Evolutionary conservation across 2,113 vertebrate genomes (phyloP).

Genomic region (Amblyopsis rosae): DNA sequence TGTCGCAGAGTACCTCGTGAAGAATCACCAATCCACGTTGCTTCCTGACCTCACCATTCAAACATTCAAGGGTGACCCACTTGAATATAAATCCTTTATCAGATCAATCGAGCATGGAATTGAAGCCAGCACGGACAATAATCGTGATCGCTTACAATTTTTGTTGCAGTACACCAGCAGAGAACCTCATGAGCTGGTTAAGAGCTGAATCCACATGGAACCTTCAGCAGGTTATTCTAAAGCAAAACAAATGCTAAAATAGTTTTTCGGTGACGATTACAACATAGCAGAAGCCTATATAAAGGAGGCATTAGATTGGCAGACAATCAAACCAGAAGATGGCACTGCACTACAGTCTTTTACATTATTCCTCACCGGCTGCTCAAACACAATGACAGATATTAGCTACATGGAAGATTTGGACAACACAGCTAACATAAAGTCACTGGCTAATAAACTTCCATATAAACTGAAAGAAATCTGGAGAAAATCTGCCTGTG

Average conservation of each 20-base stretch:
- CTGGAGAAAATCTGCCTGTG: conserved; percentile 30
- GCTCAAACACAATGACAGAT: conserved; percentile 3
- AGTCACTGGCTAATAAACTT: conserved; percentile 18
- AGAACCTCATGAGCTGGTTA: conserved; percentile 30
- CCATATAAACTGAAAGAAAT: background rate
- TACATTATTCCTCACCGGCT: conserved; percentile 15
- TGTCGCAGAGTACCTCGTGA: conserved; percentile 40
- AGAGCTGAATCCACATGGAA: conserved; percentile 44
- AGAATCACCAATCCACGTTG: conserved; percentile 38
- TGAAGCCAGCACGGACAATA: conserved; percentile 22
- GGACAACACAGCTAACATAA: conserved; percentile 37
- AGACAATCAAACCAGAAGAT: conserved; percentile 6
- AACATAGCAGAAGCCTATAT: conserved; percentile 33
- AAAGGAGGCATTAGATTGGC: conserved; percentile 31
- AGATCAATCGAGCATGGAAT: conserved; percentile 25
- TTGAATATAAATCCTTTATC: conserved; percentile 32
- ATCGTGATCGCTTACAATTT: conserved; percentile 9
- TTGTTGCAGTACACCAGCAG: conserved; percentile 30
- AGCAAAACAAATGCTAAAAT: conserved; percentile 33
- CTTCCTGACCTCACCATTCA: conserved; percentile 32
- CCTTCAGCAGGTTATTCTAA: conserved; percentile 21
- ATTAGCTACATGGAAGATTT: conserved; percentile 40
- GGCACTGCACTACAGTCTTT: conserved; percentile 11
- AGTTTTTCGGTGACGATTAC: conserved; percentile 28
- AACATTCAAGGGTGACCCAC: conserved; percentile 10